Base-by-base conservation (phyloP, 2,113 vertebrate species). In the Catagonus wagneri region DNA sequence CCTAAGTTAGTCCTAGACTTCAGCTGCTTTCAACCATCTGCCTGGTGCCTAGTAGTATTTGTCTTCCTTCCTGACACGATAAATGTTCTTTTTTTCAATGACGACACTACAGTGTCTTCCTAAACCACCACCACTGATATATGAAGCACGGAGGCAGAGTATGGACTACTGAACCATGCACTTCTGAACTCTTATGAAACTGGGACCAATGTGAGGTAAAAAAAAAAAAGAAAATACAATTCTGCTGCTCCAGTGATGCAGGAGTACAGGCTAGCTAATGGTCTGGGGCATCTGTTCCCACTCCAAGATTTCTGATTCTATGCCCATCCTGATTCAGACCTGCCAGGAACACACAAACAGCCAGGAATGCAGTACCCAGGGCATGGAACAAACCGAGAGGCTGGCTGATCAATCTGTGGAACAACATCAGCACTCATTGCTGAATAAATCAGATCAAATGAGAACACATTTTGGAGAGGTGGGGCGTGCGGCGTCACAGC, bases 391-490 rank as follows among this genome's bases (percentile, higher is more conserved):
- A 96, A 97, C 61, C 52, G 9, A 72, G 78, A 97, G 72, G 91
- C 61, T 50, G 72, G 91, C 61, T 50, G 89, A 50, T 39, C 95
- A 90, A 63, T 95, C 94, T 96, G 52, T 52, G 85, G 89, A 97
- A 97, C 34, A 44, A 60, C 86, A 95, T 84, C 89, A 96, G 74
- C 15, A 34, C 84, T 96, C 94, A 96, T 14, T 91, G 92, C 97
- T 92, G 74, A 96, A 98, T 96, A 97, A 97, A 98, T 86, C 90
- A 97, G 66, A 94, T 97, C 15, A 93, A 97, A 98, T 80, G 90
- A 95, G 87, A 97, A 69, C 79, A 93, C 93, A 94, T 96, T 84
- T 97, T 69, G 44, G 44, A 44, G 8, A 8, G 44, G 44, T 44
- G 44, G 44, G 44, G 44, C 8, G 44, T 44, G 44, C 44, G 44